A percentile compares a stretch with the other conserved stretches of the same genome.
Conservation (phyloP, 1,140 invertebrate species). For the Leptopilina boulardi region DNA sequence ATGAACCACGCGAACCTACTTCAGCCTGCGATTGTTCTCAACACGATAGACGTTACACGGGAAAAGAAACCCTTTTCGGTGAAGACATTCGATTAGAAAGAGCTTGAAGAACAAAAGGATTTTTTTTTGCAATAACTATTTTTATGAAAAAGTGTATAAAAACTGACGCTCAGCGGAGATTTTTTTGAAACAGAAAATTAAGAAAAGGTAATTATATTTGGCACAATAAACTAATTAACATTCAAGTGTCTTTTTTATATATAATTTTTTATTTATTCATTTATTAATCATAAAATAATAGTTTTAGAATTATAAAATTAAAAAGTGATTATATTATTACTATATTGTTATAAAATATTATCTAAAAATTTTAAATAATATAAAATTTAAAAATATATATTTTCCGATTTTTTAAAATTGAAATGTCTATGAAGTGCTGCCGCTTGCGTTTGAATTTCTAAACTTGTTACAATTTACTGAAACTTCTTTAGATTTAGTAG, state of each 20-base stretch:
- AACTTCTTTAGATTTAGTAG: background rate
- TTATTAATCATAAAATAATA: too few species aligned
- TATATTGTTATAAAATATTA: too few species aligned
- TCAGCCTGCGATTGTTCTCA: background rate
- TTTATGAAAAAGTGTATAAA: background rate
- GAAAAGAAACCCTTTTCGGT: constrained; percentile 3
- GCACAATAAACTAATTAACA: too few species aligned
- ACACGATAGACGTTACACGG: background rate
- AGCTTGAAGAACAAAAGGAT: background rate
- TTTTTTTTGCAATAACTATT: background rate
- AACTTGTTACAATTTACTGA: background rate
- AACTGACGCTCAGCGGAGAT: background rate
- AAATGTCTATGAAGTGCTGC: background rate
- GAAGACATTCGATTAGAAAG: background rate
- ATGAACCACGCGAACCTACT: background rate
- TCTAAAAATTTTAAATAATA: too few species aligned
- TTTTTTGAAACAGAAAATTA: background rate
- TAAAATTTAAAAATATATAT: too few species aligned
- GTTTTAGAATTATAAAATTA: too few species aligned
- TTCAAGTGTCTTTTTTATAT: too few species aligned
- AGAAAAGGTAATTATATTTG: too few species aligned
- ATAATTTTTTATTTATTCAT: too few species aligned
- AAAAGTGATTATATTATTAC: too few species aligned
- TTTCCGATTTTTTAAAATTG: background rate
- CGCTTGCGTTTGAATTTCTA: background rate